A percentile compares a stretch with the other conserved stretches of the same genome.
phyloP scores from a whole-genome alignment of 2,888 invertebrate species.

The Drosophila recens region DNA sequence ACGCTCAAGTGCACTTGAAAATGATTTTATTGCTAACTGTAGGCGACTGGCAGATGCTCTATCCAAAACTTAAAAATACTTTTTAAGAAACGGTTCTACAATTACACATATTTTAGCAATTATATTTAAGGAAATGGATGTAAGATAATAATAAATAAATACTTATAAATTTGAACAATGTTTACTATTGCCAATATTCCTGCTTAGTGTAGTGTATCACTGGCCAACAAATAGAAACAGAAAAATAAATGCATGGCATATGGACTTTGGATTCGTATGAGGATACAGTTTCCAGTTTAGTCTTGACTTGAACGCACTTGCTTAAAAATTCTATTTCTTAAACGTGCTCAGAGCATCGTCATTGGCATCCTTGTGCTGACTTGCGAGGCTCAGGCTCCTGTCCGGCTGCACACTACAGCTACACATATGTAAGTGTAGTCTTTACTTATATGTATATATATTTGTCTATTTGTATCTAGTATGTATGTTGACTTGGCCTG shows the following conservation, averaged over 20 bases:
- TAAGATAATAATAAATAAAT: no score
- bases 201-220: neutral
- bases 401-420: slow-evolving; percentile 44
- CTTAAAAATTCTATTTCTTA: slow-evolving; percentile 81
- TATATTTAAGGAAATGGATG: no score
- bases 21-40: neutral
- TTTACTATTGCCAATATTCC: neutral
- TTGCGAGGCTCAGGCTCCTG: slow-evolving; percentile 52
- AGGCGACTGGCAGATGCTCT: slow-evolving; percentile 34
- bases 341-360: slow-evolving; percentile 66
- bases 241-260: slow-evolving; percentile 28
- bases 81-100: no score
- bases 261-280: slow-evolving; percentile 24
- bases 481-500: slow-evolving; percentile 45
- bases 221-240: slow-evolving; percentile 24
- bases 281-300: slow-evolving; percentile 31
- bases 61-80: neutral
- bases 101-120: no score
- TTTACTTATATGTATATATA: slow-evolving; percentile 6
- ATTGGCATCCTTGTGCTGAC: slow-evolving; percentile 58
- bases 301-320: slow-evolving; percentile 64
- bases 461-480: slow-evolving; percentile 10
- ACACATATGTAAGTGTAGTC: slow-evolving; percentile 39
- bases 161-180: no score
- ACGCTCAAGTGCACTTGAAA: slow-evolving; percentile 49